Percentiles rank a stretch among this genome's conserved stretches.
Conservation (phyloP, 1,140 invertebrate genomes). For the Saccostrea cuccullata region DNA sequence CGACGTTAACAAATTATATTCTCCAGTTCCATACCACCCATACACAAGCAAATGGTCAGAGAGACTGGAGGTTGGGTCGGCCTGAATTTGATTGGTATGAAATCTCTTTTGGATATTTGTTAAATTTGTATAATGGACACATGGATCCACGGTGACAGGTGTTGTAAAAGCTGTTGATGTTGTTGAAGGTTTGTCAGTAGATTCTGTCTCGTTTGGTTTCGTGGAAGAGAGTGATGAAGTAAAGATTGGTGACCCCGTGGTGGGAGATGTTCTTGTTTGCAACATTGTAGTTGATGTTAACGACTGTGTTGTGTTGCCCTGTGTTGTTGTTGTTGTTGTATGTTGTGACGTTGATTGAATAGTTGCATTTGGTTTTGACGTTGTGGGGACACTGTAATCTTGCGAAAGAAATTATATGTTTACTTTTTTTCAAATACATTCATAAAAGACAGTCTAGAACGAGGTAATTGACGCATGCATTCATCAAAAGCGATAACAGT, state of each 20-base stretch:
- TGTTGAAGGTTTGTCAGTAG: background rate
- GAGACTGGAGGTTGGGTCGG: background rate
- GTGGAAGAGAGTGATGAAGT: background rate
- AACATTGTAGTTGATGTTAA: background rate
- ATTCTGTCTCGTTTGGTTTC: background rate
- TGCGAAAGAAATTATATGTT: background rate
- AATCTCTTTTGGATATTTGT: background rate
- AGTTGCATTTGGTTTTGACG: background rate
- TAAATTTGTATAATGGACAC: background rate
- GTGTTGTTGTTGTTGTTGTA: too few relatives aligned
- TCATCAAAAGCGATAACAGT: too few relatives aligned
- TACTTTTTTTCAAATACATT: too few relatives aligned
- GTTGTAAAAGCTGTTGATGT: background rate
- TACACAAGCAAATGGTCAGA: background rate
- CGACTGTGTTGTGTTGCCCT: too few relatives aligned
- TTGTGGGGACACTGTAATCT: background rate
- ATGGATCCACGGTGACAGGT: background rate
- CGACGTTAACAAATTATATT: background rate
- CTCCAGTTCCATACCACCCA: constrained; percentile 8
- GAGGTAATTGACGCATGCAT: too few relatives aligned
- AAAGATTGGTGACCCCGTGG: background rate
- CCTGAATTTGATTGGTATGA: background rate
- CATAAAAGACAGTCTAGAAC: too few relatives aligned
- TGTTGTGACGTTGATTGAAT: background rate
- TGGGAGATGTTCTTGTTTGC: background rate